A percentile compares a stretch with the other conserved stretches of the same genome.
Conservation (phyloP, 2,113 vertebrate species). For the Pongo pygmaeus region DNA sequence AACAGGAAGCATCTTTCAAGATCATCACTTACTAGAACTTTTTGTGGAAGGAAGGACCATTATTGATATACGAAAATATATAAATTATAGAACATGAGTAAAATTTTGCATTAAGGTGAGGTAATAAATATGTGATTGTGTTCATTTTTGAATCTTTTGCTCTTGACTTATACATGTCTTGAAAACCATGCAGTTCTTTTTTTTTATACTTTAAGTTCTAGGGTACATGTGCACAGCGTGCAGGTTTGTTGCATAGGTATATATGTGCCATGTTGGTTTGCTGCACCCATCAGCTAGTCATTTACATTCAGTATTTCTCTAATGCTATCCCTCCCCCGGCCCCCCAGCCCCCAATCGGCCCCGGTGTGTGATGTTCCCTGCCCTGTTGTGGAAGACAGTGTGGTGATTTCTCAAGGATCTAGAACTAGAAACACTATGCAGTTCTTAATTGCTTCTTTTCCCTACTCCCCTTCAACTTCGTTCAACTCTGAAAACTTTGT, state of each 20-base stretch:
- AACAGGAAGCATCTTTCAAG: background rate
- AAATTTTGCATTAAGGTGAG: background rate
- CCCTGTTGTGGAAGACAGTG: too few relatives aligned
- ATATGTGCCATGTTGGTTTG: too few relatives aligned
- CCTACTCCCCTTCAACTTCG: fast-evolving
- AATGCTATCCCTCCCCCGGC: too few relatives aligned
- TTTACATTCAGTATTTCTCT: too few relatives aligned
- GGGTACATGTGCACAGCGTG: too few relatives aligned
- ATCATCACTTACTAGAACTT: background rate
- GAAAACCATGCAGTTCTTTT: background rate
- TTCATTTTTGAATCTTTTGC: background rate
- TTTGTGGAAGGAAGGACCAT: background rate
- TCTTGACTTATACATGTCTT: background rate
- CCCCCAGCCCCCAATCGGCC: too few relatives aligned
- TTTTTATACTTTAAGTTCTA: too few relatives aligned
- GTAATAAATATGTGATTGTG: background rate
- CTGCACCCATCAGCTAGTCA: too few relatives aligned
- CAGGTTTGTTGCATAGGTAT: too few relatives aligned
- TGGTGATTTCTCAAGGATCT: too few relatives aligned
- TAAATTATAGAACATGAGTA: background rate
- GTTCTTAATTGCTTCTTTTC: background rate
- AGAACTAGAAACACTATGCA: too few relatives aligned
- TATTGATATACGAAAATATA: background rate
- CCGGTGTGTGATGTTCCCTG: too few relatives aligned
- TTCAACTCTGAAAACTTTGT: background rate